Percentiles rank a stretch among this genome's conserved stretches.
phyloP scores from a whole-genome alignment of 2,888 invertebrate species.

The Portevinia maculata region DNA sequence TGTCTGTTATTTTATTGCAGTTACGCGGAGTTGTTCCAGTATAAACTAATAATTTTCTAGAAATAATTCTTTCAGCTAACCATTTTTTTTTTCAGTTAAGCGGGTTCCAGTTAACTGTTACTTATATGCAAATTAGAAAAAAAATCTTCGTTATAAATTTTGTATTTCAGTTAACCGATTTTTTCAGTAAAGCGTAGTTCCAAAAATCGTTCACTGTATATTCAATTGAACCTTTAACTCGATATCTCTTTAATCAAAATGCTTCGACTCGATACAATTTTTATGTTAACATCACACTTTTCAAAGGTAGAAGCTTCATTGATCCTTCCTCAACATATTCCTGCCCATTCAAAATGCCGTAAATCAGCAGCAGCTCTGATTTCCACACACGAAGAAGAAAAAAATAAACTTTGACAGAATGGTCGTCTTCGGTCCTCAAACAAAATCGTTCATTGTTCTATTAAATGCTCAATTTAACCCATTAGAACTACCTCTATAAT shows the following conservation, averaged over 20 bases:
- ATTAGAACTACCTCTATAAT: constrained; percentile 72
- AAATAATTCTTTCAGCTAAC: no score
- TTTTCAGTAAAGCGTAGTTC: no score
- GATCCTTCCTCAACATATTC: constrained; percentile 8
- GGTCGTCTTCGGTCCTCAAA: constrained; percentile 41
- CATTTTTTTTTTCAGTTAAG: no score
- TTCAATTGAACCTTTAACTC: constrained; percentile 51
- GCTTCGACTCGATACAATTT: constrained; percentile 45
- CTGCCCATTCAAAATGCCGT: constrained; percentile 29
- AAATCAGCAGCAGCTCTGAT: constrained; percentile 57
- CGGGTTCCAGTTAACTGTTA: no score
- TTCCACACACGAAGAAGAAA: constrained; percentile 41
- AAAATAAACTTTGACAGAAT: constrained; percentile 16
- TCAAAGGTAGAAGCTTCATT: constrained; percentile 43
- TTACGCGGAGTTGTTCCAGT: no score
- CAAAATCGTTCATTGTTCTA: constrained; percentile 67
- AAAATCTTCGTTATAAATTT: no score
- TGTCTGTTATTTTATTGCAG: no score
- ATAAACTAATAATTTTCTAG: no score
- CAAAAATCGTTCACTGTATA: constrained; percentile 25
- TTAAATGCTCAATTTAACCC: constrained; percentile 74
- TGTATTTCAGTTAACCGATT: no score
- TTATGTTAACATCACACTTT: constrained; percentile 66
- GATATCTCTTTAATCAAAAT: constrained; percentile 31
- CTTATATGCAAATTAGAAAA: no score